Base-by-base conservation (phyloP, 2,113 vertebrate genomes). In the Sinocyclocheilus anophthalmus region DNA sequence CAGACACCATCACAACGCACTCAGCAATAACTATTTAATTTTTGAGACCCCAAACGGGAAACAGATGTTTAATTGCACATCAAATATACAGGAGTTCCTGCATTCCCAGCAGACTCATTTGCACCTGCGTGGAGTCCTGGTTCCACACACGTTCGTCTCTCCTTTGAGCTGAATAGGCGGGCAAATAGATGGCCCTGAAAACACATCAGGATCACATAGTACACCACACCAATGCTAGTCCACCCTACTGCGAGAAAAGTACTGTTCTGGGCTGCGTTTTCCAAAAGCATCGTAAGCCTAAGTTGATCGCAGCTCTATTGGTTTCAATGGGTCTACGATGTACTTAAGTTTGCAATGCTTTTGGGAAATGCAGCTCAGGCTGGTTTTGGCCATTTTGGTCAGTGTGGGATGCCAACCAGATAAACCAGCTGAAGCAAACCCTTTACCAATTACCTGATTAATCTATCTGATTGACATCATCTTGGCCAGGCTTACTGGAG, bases 81-180 rank as follows among this genome's bases (percentile, higher is more conserved):
- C 24, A 14, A 20, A 67, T 3, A 33, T 3, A 2, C 22, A 26
- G 11, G 33, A 24, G 33, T 96, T 97, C 98, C 98, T 97, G 98
- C 98, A 92, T 96, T 93, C 90, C 96, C 97, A 85, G 98, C 98
- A 81, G 98, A 99, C 88, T 93, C 97, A 99, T 97, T 93, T 99
- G 97, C 89, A 99, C 96, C 92, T 96, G 96, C 76, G 94, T 97
- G 90, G 98, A 98, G 93, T 99, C n/a, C 97, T 12, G 97, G 96
- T 91, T 96, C 96, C 87, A 99, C 87, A 84, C 42, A 91, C n/a
- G 88, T 97, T 99, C 93, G 91, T 88, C 93, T 96, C 92, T 99
- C 98, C 94, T 99, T 99, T 92, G 96, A 95, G 88, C 95, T 96
- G 98, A 99, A 91, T 99, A 99, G 88, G 98, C 97, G 92, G 97